Percentiles rank a stretch among this genome's conserved stretches.
Conservation (phyloP, 2,888 invertebrate genomes). For the Ommatoiulus sabulosus region DNA sequence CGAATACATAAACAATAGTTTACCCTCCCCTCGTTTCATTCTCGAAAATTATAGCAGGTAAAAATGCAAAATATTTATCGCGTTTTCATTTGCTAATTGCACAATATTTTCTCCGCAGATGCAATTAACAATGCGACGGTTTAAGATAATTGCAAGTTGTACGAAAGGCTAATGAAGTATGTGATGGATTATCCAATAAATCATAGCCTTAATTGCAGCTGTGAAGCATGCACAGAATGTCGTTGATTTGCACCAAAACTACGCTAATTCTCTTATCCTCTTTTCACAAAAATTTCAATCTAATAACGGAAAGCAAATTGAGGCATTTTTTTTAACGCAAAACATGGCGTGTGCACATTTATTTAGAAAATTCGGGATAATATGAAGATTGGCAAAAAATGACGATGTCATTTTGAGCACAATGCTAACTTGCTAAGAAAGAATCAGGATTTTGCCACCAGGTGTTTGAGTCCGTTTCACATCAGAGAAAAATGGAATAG, state of each 20-base stretch:
- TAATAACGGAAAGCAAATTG: neutral
- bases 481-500: neutral
- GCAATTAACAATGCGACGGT: neutral
- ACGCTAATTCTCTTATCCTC: neutral
- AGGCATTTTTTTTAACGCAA: neutral
- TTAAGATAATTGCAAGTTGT: constrained; percentile 25
- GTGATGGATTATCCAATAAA: constrained; percentile 29
- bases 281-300: no score
- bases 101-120: constrained; percentile 29
- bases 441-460: neutral
- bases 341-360: neutral
- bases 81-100: constrained; percentile 45
- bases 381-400: neutral
- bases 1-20: neutral
- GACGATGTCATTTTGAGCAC: no score
- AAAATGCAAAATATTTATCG: constrained; percentile 53
- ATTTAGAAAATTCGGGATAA: neutral
- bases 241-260: neutral
- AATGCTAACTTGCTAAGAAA: no score
- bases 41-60: neutral
- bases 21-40: neutral
- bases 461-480: neutral
- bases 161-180: constrained; percentile 37
- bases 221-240: neutral
- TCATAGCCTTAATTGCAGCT: neutral